These are phyloP conservation scores for Gouania willdenowi DNA, from an alignment of 2,797 vertebrate species.

Conservation along the genomic window DNA sequence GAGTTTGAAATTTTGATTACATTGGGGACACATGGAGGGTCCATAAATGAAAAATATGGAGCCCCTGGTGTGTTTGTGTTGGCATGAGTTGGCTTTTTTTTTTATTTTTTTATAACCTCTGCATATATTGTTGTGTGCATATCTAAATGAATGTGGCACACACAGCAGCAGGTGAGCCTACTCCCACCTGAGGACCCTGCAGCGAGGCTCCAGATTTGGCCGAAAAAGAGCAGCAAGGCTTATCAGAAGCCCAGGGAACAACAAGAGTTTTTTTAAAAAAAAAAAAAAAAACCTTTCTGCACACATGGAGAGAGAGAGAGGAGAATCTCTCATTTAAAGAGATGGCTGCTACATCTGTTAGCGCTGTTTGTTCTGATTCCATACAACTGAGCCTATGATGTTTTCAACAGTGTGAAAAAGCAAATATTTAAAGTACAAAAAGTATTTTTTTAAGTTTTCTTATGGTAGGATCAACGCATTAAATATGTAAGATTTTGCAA, in stretches of 20 bases:
- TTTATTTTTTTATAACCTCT: no score
- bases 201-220: constrained; percentile 51
- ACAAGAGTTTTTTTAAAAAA: no score
- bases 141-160: constrained; percentile 38
- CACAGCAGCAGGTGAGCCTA: constrained; percentile 58
- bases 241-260: constrained; percentile 60
- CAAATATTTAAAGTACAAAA: no score
- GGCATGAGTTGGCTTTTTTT: neutral
- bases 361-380: constrained; percentile 52
- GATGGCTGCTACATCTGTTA: constrained; percentile 50
- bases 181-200: constrained; percentile 51
- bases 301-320: constrained; percentile 52
- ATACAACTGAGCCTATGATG: constrained; percentile 25
- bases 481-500: no score
- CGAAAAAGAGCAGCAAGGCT: constrained; percentile 55
- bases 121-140: neutral
- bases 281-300: constrained; percentile 55
- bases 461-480: constrained; percentile 37
- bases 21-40: constrained; percentile 9
- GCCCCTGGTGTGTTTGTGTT: neutral
- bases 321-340: constrained; percentile 44
- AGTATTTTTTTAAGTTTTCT: constrained; percentile 27
- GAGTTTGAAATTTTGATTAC: constrained; percentile 1
- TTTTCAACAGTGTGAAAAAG: neutral
- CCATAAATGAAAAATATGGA: constrained; percentile 31